phyloP scores from a whole-genome alignment of 2,113 vertebrate species.

The Tricholaema leucomelas region DNA sequence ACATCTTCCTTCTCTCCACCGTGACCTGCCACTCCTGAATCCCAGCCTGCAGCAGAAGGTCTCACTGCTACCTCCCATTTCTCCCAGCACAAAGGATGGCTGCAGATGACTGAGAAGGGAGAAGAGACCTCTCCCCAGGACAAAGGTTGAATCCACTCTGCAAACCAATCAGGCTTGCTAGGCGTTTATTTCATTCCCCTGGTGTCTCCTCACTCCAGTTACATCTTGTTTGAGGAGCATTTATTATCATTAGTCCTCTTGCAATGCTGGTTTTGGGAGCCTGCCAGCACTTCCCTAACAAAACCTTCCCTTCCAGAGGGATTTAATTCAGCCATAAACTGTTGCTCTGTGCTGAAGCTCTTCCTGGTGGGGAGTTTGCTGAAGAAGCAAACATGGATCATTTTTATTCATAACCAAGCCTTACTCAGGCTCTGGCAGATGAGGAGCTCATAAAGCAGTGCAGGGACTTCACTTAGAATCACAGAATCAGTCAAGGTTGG shows the following conservation, averaged over 20 bases:
- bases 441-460: constrained; percentile 13
- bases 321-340: constrained; percentile 42
- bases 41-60: neutral
- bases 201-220: neutral
- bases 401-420: constrained; percentile 17
- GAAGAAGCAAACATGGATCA: constrained; percentile 31
- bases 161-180: constrained; percentile 26
- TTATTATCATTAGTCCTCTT: constrained; percentile 48
- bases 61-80: constrained; percentile 23
- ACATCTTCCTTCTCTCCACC: constrained; percentile 13
- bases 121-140: neutral
- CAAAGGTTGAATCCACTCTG: constrained; percentile 27
- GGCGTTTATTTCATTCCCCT: constrained; percentile 45
- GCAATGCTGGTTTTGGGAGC: constrained; percentile 44
- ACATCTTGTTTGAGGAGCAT: constrained; percentile 13
- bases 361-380: constrained; percentile 23
- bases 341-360: constrained; percentile 33
- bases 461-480: neutral
- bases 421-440: neutral
- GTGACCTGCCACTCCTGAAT: neutral
- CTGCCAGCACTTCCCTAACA: constrained; percentile 58
- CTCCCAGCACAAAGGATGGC: neutral
- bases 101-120: constrained; percentile 12
- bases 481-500: no score
- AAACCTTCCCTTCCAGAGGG: constrained; percentile 36